Base-by-base conservation (phyloP, 1,140 invertebrate species). In the Triops longicaudatus region DNA sequence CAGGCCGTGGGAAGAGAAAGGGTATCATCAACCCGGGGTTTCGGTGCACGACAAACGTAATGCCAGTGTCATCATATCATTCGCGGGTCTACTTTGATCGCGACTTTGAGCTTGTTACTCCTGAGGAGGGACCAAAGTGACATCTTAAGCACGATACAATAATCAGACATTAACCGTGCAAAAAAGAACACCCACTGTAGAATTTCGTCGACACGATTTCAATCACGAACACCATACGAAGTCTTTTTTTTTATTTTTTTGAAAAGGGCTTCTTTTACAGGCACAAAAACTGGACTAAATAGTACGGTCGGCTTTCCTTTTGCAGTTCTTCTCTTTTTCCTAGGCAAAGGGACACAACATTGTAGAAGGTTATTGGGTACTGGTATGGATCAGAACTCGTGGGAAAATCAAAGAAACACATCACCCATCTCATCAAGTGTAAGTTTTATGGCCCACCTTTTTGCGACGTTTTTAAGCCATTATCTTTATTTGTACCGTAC, bases 1-100 rank as follows among this genome's bases (percentile, higher is more conserved):
- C 50, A 63, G 50, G 50, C 50, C 50, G 50, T 63, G 50, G 50
- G 50, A 63, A 63, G 50, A 63, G 50, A 63, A 63, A 63, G 50
- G 50, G 50, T 14, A 63, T n/a, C 22, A 63, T 63, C 22, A 22
- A 22, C 14, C 6, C 17, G 4, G n/a, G 17, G 0, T 63, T 4
- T 6, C 50, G 50, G 50, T 37, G 50, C 50, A 63, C 50, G 50
- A 63, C 50, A 63, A 63, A 5, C 17, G 50, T 6, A 63, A 63
- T n/a, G 22, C 50, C 31, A 7, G 22, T 63, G 50, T 22, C 50
- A 63, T 63, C 50, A 17, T 22, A 17, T 63, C 22, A 63, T 63
- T 63, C 7, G 31, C 31, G 31, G 7, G 31, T 37, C 31, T 2
- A 37, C 31, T 37, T 37, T 37, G 31, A 37, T 37, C 31, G 31